Evolutionary conservation across 1,140 invertebrate genomes (phyloP).

Genomic region (Apis mellifera): DNA sequence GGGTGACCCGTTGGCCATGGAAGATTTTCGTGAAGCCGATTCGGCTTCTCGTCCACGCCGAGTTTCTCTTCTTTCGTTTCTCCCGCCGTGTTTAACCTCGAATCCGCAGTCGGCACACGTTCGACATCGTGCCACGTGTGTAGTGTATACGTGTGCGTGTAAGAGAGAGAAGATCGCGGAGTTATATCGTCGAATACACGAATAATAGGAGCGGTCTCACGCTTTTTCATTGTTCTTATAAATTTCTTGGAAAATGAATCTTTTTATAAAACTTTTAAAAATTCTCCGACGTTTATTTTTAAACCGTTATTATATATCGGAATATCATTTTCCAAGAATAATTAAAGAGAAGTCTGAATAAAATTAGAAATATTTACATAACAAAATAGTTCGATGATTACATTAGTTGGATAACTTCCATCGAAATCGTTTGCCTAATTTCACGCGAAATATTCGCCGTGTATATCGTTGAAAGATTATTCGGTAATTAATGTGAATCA

Average conservation of each 20-base stretch:
- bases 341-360: too few species aligned
- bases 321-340: background rate
- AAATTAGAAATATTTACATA: background rate
- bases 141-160: background rate
- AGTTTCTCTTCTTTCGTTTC: constrained; percentile 45
- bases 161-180: background rate
- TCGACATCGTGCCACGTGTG: too few species aligned
- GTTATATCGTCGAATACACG: background rate
- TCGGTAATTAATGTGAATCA: constrained; percentile 5
- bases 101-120: constrained; percentile 3
- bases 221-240: too few species aligned
- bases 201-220: constrained; percentile 1
- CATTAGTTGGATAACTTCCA: background rate
- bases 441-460: background rate
- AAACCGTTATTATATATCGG: background rate
- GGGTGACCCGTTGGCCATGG: constrained; percentile 49
- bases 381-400: background rate
- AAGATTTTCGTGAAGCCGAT: constrained; percentile 40
- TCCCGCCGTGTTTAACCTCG: constrained; percentile 38
- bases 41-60: background rate
- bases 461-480: constrained; percentile 5
- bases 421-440: background rate
- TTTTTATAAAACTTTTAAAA: too few species aligned
- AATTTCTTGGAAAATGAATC: background rate
- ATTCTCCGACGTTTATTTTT: too few species aligned